Evolutionary conservation across 1,140 invertebrate genomes (phyloP).

Genomic region (Dreissena rostriformis): DNA sequence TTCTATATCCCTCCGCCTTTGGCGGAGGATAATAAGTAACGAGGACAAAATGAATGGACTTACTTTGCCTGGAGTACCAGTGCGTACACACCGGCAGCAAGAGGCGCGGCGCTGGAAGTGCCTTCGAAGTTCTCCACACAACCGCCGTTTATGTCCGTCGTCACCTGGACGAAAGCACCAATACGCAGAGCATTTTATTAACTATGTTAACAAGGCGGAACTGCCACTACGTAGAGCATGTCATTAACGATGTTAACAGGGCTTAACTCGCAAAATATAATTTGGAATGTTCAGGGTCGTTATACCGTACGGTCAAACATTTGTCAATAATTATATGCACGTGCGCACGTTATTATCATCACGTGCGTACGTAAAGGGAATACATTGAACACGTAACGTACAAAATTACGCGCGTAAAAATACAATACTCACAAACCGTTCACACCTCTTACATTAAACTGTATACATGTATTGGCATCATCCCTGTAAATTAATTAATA

Average conservation of each 20-base stretch:
- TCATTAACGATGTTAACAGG: background rate
- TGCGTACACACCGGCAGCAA: slow-evolving; percentile 84
- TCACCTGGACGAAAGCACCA: slow-evolving; percentile 67
- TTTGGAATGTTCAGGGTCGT: background rate
- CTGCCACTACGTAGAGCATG: background rate
- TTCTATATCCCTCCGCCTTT: no score
- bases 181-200: background rate
- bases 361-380: no score
- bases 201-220: background rate
- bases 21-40: no score
- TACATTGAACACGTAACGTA: no score
- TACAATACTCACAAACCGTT: no score
- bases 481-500: no score
- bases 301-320: no score
- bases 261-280: background rate
- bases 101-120: slow-evolving; percentile 84
- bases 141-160: slow-evolving; percentile 79
- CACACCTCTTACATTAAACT: no score
- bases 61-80: slow-evolving; percentile 85
- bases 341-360: no score
- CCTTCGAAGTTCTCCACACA: slow-evolving; percentile 81
- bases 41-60: slow-evolving; percentile 54
- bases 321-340: no score
- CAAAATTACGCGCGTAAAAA: no score
- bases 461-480: no score